phyloP scores from a whole-genome alignment of 2,797 vertebrate genomes.

The Syngnathus rostellatus region DNA sequence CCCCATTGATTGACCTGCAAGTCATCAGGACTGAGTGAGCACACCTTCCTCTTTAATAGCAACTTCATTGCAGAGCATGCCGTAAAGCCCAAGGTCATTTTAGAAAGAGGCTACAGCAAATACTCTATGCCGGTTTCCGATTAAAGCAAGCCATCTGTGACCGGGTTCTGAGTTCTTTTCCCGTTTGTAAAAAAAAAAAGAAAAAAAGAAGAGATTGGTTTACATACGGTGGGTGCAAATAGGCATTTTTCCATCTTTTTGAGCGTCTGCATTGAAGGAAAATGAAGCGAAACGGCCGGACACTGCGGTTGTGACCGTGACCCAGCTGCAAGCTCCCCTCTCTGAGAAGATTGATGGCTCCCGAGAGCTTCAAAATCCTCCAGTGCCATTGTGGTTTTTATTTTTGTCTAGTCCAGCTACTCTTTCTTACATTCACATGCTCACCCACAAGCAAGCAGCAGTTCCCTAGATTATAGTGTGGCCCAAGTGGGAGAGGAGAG shows the following conservation, averaged over 20 bases:
- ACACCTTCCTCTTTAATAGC: background rate
- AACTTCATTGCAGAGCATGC: background rate
- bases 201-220: background rate
- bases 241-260: background rate
- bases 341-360: conserved; percentile 65
- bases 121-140: too few species aligned
- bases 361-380: conserved; percentile 52
- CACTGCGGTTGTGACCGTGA: conserved; percentile 58
- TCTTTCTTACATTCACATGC: conserved; percentile 10
- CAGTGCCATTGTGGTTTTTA: conserved; percentile 42
- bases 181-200: background rate
- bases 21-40: background rate
- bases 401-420: conserved; percentile 35
- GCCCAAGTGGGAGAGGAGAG: conserved; percentile 24
- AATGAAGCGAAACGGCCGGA: conserved; percentile 32
- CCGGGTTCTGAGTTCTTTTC: background rate
- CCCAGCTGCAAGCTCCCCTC: conserved; percentile 56
- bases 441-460: conserved; percentile 12
- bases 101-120: background rate
- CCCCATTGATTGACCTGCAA: conserved; percentile 91
- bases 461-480: conserved; percentile 39
- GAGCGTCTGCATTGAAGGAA: background rate
- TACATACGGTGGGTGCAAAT: background rate
- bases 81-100: conserved; percentile 5
- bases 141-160: background rate